Conservation (phyloP, 2,797 vertebrate genomes). For the Perodicticus potto region DNA sequence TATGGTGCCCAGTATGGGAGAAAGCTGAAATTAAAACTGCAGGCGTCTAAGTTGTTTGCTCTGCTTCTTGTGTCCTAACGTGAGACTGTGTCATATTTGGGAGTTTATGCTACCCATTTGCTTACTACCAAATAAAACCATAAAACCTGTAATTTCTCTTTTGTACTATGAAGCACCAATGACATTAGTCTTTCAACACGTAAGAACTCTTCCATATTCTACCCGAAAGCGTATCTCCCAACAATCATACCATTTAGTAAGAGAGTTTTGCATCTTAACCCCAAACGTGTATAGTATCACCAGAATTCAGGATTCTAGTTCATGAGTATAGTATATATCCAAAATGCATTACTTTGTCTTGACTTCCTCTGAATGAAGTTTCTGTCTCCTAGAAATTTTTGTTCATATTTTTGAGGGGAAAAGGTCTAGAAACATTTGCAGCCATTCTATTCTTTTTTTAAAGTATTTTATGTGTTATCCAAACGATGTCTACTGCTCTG, state of each 20-base stretch:
- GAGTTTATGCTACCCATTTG: slow-evolving; percentile 6
- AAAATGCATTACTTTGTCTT: slow-evolving; percentile 26
- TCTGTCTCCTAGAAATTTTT: slow-evolving; percentile 51
- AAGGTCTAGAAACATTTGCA: slow-evolving; percentile 2
- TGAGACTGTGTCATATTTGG: background rate
- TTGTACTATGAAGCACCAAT: background rate
- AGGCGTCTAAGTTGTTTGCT: background rate
- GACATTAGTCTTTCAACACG: slow-evolving; percentile 36
- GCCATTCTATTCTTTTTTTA: background rate
- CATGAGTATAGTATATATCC: background rate
- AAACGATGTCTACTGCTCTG: slow-evolving; percentile 9
- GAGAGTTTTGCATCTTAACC: background rate
- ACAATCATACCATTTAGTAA: background rate
- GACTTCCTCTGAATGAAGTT: slow-evolving; percentile 49
- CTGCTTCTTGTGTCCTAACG: background rate
- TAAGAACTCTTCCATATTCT: slow-evolving; percentile 13
- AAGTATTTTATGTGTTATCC: slow-evolving; percentile 7
- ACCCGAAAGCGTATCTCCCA: background rate
- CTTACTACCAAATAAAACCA: background rate
- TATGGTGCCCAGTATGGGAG: background rate
- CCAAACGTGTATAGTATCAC: background rate
- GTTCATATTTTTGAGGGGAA: slow-evolving; percentile 12
- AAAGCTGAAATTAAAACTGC: slow-evolving; percentile 29
- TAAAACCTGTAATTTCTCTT: slow-evolving; percentile 10
- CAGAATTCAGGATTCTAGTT: slow-evolving; percentile 36